Evolutionary conservation across 2,888 invertebrate species (phyloP).

Genomic region (Ormia ochracea): DNA sequence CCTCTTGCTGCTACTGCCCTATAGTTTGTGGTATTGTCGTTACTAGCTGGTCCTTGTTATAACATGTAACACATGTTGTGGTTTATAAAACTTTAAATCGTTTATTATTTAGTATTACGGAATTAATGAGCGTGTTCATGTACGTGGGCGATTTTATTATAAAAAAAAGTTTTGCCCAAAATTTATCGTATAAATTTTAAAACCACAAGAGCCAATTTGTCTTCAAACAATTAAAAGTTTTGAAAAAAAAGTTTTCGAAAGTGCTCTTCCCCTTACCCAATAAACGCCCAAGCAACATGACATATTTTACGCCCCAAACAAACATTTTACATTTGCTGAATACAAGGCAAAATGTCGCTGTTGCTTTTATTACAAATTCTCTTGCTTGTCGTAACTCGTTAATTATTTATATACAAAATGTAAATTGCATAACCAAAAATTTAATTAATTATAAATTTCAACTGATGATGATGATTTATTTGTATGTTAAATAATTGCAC

Average conservation of each 20-base stretch:
- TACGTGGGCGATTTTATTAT: slow-evolving; percentile 11
- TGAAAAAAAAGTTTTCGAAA: not conserved
- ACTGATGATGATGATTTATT: slow-evolving; percentile 30
- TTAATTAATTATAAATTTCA: slow-evolving; percentile 36
- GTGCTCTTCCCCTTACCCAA: not conserved
- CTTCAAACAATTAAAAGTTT: not conserved
- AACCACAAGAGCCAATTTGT: not conserved
- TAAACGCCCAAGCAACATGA: not conserved
- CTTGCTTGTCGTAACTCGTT: not conserved
- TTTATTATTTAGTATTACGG: slow-evolving; percentile 12
- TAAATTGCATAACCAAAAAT: not conserved
- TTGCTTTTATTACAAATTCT: not conserved
- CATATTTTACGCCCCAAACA: no score
- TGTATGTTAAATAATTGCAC: not conserved
- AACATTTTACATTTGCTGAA: not conserved
- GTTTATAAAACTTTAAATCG: slow-evolving; percentile 39
- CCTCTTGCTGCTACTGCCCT: not conserved
- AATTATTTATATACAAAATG: slow-evolving; percentile 4
- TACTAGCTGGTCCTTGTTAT: slow-evolving; percentile 18
- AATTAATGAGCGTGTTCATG: slow-evolving; percentile 12
- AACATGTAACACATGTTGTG: slow-evolving; percentile 51
- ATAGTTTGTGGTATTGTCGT: slow-evolving; percentile 13
- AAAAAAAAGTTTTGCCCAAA: not conserved
- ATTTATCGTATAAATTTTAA: not conserved
- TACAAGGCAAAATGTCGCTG: not conserved